These are phyloP conservation scores for Drosophila greeni DNA, from an alignment of 2,888 invertebrate species.

Conservation along the genomic window DNA sequence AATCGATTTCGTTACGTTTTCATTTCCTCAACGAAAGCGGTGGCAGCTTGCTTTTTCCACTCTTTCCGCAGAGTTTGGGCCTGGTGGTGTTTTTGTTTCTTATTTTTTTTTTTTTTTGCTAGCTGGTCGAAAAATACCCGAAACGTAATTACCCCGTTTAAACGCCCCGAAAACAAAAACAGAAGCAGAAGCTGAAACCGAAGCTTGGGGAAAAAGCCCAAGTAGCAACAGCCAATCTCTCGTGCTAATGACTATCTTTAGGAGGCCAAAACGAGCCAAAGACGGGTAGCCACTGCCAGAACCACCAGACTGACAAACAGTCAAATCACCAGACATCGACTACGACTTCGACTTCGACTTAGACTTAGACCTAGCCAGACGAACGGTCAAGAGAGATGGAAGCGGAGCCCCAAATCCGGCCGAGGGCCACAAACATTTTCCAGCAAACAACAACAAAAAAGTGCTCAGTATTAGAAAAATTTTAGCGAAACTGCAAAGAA, in stretches of 20 bases:
- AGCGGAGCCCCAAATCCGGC: slow-evolving; percentile 17
- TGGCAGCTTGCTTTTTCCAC: slow-evolving; percentile 19
- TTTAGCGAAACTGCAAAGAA: slow-evolving; percentile 29
- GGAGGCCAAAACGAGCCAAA: slow-evolving; percentile 47
- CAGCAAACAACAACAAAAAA: slow-evolving; percentile 28
- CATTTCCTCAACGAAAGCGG: slow-evolving; percentile 63
- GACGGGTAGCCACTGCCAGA: slow-evolving; percentile 54
- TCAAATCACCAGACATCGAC: slow-evolving; percentile 35
- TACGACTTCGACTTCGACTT: slow-evolving; percentile 19
- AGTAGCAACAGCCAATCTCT: slow-evolving; percentile 55
- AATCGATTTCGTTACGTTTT: slow-evolving; percentile 71
- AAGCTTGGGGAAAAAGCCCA: slow-evolving; percentile 19
- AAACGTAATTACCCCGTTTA: slow-evolving; percentile 67
- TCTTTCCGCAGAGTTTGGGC: slow-evolving; percentile 13
- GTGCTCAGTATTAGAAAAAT: slow-evolving; percentile 57
- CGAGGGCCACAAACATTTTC: slow-evolving; percentile 63
- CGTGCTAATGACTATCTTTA: slow-evolving; percentile 71
- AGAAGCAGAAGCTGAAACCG: slow-evolving; percentile 18
- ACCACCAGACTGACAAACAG: slow-evolving; percentile 54
- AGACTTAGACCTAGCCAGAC: slow-evolving; percentile 7
- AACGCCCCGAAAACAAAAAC: slow-evolving; percentile 60
- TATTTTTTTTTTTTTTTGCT: slow-evolving; percentile 19
- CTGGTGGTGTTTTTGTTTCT: slow-evolving; percentile 14
- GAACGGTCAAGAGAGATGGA: slow-evolving; percentile 1
- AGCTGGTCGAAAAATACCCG: slow-evolving; percentile 35